These are phyloP conservation scores for Proteles cristata DNA, from an alignment of 2,113 vertebrate species.

Conservation along the genomic window DNA sequence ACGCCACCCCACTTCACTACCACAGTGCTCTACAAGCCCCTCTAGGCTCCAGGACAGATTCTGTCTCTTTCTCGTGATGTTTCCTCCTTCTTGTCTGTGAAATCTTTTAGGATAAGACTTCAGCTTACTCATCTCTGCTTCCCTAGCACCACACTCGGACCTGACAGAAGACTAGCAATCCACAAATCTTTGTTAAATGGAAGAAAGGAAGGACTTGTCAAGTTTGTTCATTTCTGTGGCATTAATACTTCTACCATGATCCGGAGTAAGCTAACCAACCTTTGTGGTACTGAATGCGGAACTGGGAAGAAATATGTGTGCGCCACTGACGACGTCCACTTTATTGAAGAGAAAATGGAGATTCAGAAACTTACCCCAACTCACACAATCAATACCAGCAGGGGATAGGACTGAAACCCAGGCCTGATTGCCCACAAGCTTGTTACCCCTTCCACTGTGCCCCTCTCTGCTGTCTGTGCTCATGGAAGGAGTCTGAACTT, in stretches of 20 bases:
- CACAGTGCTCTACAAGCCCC: background rate
- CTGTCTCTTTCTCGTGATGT: background rate
- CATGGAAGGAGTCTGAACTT: background rate
- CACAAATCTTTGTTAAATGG: background rate
- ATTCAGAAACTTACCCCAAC: background rate
- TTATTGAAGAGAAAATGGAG: background rate
- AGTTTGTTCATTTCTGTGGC: background rate
- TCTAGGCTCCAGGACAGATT: background rate
- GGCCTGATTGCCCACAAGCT: background rate
- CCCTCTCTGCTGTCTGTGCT: background rate
- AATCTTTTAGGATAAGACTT: background rate
- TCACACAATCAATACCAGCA: background rate
- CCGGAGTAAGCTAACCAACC: background rate
- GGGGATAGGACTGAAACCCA: background rate
- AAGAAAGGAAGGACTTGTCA: background rate
- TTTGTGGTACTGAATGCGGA: background rate
- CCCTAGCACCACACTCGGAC: background rate
- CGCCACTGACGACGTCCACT: background rate
- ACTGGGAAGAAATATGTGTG: background rate
- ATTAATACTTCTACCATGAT: background rate
- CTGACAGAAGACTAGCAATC: background rate
- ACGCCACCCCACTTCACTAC: background rate
- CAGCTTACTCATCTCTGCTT: background rate
- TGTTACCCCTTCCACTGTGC: rapidly evolving
- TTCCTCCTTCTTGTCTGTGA: background rate